phyloP scores from a whole-genome alignment of 2,797 vertebrate species.

The Onychomys torridus region DNA sequence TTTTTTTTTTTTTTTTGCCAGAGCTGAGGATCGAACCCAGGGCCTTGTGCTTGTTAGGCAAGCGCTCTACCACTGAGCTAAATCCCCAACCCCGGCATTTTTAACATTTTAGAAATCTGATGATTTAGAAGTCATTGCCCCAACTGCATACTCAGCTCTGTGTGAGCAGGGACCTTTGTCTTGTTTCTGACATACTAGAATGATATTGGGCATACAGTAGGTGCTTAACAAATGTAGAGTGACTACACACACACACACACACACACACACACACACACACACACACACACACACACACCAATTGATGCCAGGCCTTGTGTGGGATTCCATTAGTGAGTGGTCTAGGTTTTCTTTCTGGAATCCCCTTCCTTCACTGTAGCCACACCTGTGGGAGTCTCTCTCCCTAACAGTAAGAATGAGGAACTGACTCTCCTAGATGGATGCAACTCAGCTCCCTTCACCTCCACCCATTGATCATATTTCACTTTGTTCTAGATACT shows the following conservation, averaged over 20 bases:
- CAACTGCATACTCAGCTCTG: neutral
- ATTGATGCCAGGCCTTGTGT: neutral
- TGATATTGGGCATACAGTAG: neutral
- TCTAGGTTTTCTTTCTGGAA: neutral
- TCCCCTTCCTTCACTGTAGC: neutral
- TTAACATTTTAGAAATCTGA: neutral
- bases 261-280: accelerated
- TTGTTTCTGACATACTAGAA: neutral
- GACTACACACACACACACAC: neutral
- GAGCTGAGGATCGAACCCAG: too few species aligned
- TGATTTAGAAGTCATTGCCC: too few species aligned
- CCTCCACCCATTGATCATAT: neutral
- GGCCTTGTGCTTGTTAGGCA: too few species aligned
- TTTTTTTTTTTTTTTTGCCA: too few species aligned
- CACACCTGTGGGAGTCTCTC: neutral
- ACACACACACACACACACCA: neutral
- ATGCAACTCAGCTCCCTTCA: neutral
- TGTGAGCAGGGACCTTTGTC: neutral
- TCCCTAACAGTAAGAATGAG: neutral
- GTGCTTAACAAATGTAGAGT: neutral
- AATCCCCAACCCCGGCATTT: too few species aligned
- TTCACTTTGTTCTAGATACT: neutral
- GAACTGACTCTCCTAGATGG: neutral
- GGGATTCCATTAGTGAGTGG: neutral
- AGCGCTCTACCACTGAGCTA: too few species aligned